Evolutionary conservation across 2,888 invertebrate genomes (phyloP), one percentile per base, ranked within the genome.

Genomic region (Coleophora deauratella): DNA sequence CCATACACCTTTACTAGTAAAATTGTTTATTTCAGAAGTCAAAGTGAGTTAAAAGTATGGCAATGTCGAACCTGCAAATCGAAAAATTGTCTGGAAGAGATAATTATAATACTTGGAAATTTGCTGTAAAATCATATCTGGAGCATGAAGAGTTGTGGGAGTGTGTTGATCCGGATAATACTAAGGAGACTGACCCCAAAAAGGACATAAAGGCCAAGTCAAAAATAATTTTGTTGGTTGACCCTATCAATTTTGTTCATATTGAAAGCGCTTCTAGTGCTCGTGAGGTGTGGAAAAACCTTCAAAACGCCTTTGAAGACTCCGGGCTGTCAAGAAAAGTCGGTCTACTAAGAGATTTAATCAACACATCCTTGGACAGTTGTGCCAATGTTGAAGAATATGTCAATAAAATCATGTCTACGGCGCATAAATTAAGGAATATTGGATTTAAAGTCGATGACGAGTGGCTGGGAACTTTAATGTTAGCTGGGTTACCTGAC

Each of bases 381-480:
- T 47, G 51, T 13, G 11, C 27, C 10, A 47, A 37, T 28, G 33
- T 55, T 3, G 53, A 52, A 39, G 48, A 53, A 1, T 53, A 53
- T 38, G 45, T 52, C 0, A 49, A 44, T 27, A 50, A 49, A 31
- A 46, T 54, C 8, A 50, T 51, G 37, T 14, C 42, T 0, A 45
- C 52, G 1, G 47, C 51, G 1, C 52, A 55, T 14, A 52, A 49
- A 31, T 35, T 53, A 0, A 36, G 52, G 30, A 52, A 52, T 10
- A 54, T 55, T 8, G 45, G 42, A 2, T 56, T 54, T n/a, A n/a
- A n/a, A n/a, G n/a, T n/a, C n/a, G n/a, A n/a, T n/a, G n/a, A n/a
- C n/a, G n/a, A n/a, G n/a, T 54, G 56, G 52, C 35, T 52, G 0
- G 53, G 52, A 0, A 53, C 51, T 8, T 28, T 52, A 9, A 12